Evolutionary conservation across 2,113 vertebrate genomes (phyloP).

Genomic region (Danionella cerebrum): DNA sequence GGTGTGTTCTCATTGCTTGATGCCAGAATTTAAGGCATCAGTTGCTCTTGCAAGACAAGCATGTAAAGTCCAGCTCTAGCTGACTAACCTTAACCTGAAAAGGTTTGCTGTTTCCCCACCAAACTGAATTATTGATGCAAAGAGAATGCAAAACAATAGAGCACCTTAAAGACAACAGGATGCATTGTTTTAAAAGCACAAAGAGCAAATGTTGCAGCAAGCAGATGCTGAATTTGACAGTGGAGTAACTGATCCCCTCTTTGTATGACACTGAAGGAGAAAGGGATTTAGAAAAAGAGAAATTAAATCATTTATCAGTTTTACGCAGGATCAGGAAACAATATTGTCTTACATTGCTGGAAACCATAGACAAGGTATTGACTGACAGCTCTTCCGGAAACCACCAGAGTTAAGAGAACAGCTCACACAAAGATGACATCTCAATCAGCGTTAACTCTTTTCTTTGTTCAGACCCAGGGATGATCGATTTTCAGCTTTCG

Average conservation of each 20-base stretch:
- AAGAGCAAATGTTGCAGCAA: neutral
- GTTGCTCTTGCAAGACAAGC: too few relatives aligned
- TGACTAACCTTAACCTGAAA: neutral
- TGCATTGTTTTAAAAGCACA: neutral
- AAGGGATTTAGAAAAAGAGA: too few relatives aligned
- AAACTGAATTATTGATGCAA: conserved; percentile 33
- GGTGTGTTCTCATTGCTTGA: too few relatives aligned
- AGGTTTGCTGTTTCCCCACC: conserved; percentile 30
- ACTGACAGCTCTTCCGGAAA: neutral
- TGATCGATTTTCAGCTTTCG: too few relatives aligned
- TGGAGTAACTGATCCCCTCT: too few relatives aligned
- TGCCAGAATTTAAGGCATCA: too few relatives aligned
- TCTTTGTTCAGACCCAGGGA: too few relatives aligned
- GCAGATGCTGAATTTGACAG: too few relatives aligned
- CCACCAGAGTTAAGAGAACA: neutral
- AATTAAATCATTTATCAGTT: conserved; percentile 7
- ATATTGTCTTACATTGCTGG: neutral
- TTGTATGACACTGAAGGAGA: too few relatives aligned
- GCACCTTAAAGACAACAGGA: neutral
- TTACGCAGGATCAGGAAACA: neutral
- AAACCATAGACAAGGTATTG: neutral
- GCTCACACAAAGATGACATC: too few relatives aligned
- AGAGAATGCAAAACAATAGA: neutral
- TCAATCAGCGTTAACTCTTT: too few relatives aligned
- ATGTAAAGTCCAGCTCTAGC: neutral